Evolutionary conservation across 2,113 vertebrate species (phyloP), one percentile per base, ranked within the genome.

Genomic region (Rhineura floridana): DNA sequence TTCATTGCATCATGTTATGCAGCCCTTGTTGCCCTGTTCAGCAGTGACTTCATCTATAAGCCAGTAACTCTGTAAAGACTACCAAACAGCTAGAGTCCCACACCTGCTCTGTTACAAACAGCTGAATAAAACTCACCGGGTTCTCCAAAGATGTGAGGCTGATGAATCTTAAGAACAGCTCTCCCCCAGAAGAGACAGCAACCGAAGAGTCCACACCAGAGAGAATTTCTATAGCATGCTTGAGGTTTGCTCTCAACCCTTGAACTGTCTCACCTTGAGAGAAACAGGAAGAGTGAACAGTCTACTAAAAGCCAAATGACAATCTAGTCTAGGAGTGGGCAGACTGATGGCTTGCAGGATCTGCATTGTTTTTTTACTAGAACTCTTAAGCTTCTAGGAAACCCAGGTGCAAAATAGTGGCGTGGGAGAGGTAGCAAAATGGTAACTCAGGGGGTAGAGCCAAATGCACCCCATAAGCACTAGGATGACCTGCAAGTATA

Each of bases 141-240:
- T 99, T 97, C 91, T 99, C 98, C 92, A 99, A 96, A 0, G 97
- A 99, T 0, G 98, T 98, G 79, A 99, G 98, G 84, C 97, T 99
- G 91, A 99, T 99, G 96, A 99, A 99, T 36, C 99, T 98, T 44
- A 99, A 97, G 96, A 99, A 99, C 55, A 99, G 98, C 91, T 99
- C 98, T 76, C 98, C 98, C 0, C 98, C 98, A 0, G 99, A 99
- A 9, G 98, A 99, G 55, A 99, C 98, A 0, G 98, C 98, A 92
- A 99, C 99, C 0, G 99, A 99, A 6, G 99, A 99, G 96, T 99
- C 98, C 67, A 98, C 98, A 0, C 96, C 94, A 0, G 97, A 98
- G 77, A 99, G 95, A 0, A 97, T 97, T 90, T 96, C 94, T 59
- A 98, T 99, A 90, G 98, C 98, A 70, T 90, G 94, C 46, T 93